These are phyloP conservation scores for Trypoxylus dichotomus DNA, from an alignment of 1,140 invertebrate genomes.

Conservation along the genomic window DNA sequence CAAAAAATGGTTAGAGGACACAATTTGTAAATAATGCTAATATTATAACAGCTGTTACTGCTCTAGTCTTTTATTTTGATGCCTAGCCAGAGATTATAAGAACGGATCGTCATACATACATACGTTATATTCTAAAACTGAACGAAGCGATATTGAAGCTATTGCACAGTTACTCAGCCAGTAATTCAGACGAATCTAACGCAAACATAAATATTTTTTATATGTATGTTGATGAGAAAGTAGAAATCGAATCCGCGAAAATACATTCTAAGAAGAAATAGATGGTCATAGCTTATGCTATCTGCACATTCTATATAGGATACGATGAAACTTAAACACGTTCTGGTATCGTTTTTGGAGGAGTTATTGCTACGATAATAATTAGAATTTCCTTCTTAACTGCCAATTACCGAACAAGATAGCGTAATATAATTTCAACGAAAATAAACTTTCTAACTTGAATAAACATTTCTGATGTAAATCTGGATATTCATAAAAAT, in stretches of 20 bases:
- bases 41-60: too few relatives aligned
- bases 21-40: too few relatives aligned
- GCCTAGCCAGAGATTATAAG: too few relatives aligned
- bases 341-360: background rate
- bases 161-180: background rate
- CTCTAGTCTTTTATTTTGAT: too few relatives aligned
- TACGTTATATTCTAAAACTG: background rate
- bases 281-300: background rate
- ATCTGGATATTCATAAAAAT: background rate
- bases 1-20: too few relatives aligned
- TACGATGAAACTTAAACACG: background rate
- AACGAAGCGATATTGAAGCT: background rate
- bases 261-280: background rate
- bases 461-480: background rate
- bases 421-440: background rate
- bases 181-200: background rate
- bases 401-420: background rate
- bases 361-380: slow-evolving; percentile 11
- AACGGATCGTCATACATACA: background rate
- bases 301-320: background rate
- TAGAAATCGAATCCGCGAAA: background rate
- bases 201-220: background rate
- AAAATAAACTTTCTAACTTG: background rate
- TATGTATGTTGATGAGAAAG: background rate
- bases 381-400: background rate